These are phyloP conservation scores for Stictocephala bisonia DNA, from an alignment of 2,888 invertebrate genomes.

Conservation along the genomic window DNA sequence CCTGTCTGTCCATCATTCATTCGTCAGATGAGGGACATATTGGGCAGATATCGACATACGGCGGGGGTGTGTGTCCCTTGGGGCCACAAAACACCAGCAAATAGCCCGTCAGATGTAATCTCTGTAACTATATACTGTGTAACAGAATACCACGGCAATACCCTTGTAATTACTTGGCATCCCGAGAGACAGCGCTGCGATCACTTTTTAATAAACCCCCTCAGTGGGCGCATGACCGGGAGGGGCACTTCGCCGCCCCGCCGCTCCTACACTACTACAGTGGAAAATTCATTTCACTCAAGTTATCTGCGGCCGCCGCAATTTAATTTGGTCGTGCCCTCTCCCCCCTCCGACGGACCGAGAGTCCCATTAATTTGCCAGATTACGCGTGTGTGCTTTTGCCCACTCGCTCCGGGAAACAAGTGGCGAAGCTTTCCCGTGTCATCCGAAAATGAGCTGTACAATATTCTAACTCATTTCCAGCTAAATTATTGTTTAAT, in stretches of 20 bases:
- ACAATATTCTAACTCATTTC: too few relatives aligned
- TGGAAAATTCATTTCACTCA: conserved; percentile 39
- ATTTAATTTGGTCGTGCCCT: conserved; percentile 18
- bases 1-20: too few relatives aligned
- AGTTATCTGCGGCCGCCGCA: conserved; percentile 33
- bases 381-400: too few relatives aligned
- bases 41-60: too few relatives aligned
- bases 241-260: conserved; percentile 20
- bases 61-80: background rate
- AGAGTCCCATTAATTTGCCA: too few relatives aligned
- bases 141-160: conserved; percentile 34
- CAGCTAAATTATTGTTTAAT: too few relatives aligned
- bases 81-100: conserved; percentile 18
- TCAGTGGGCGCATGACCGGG: background rate
- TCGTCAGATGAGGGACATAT: conserved; percentile 36
- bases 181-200: conserved; percentile 25
- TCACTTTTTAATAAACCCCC: conserved; percentile 40
- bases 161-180: conserved; percentile 23
- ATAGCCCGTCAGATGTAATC: conserved; percentile 31
- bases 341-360: background rate
- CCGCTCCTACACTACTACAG: background rate
- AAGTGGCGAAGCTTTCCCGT: too few relatives aligned
- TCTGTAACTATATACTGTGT: conserved; percentile 35
- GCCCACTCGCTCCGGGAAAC: too few relatives aligned
- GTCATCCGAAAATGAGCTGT: too few relatives aligned